Conservation (phyloP, 2,113 vertebrate genomes). For the Cygnus buccinator region DNA sequence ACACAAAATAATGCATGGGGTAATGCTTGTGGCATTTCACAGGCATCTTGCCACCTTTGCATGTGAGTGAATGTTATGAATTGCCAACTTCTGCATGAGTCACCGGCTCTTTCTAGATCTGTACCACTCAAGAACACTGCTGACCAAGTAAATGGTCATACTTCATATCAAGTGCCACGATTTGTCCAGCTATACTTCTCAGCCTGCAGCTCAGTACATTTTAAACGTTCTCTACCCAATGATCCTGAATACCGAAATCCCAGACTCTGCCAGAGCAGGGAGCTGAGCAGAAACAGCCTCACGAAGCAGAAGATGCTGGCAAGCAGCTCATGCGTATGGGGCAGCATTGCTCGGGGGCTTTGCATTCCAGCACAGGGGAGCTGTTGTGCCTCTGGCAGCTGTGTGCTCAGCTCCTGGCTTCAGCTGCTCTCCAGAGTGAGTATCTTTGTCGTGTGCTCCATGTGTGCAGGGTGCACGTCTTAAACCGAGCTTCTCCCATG, state of each 20-base stretch:
- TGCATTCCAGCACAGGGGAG: conserved; percentile 7
- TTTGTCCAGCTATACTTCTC: neutral
- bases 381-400: conserved; percentile 56
- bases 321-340: neutral
- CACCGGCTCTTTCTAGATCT: neutral
- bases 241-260: neutral
- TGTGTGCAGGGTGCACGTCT: neutral
- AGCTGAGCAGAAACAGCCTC: neutral
- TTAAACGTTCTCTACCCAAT: neutral
- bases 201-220: neutral
- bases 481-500: neutral
- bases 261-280: neutral
- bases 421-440: conserved; percentile 57
- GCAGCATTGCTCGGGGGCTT: conserved; percentile 50
- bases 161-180: neutral
- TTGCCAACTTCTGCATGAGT: neutral
- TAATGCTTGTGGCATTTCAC: neutral
- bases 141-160: neutral
- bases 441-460: neutral
- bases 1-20: neutral
- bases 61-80: neutral
- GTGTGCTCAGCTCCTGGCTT: neutral
- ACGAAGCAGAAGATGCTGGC: neutral
- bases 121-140: neutral
- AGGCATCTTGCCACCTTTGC: neutral